These are phyloP conservation scores for Lepilemur ruficaudatus DNA, from an alignment of 2,797 vertebrate genomes.

Conservation along the genomic window DNA sequence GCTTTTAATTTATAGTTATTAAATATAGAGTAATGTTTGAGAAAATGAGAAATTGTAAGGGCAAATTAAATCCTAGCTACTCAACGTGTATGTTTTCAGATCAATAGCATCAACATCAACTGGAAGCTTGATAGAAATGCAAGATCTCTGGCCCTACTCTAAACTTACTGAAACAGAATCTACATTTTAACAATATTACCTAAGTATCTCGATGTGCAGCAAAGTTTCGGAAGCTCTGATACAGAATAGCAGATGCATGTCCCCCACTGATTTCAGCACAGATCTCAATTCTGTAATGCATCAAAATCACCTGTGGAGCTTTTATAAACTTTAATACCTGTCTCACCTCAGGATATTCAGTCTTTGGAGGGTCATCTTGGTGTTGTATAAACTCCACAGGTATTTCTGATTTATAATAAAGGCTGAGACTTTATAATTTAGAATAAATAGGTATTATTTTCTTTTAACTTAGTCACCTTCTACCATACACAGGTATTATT, in stretches of 20 bases:
- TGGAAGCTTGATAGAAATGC: not conserved
- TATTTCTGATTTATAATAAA: not conserved
- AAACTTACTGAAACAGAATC: not conserved
- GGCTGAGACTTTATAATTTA: not conserved
- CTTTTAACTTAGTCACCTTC: not conserved
- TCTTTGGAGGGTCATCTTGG: not conserved
- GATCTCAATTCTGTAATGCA: not conserved
- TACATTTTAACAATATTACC: not conserved
- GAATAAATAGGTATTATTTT: not conserved
- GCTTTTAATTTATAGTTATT: not conserved
- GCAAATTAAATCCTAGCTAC: not conserved
- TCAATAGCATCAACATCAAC: not conserved
- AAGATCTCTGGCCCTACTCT: not conserved
- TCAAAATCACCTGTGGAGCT: not conserved
- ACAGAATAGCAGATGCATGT: not conserved
- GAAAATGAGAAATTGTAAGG: not conserved
- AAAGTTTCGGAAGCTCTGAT: not conserved
- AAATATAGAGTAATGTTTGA: not conserved
- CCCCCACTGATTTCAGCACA: not conserved
- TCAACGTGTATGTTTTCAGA: not conserved
- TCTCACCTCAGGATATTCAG: not conserved
- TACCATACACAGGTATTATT: not conserved
- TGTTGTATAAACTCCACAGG: not conserved
- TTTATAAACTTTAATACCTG: not conserved
- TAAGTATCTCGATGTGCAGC: not conserved